These are phyloP conservation scores for Catocala fraxini DNA, from an alignment of 2,888 invertebrate species.

Conservation along the genomic window DNA sequence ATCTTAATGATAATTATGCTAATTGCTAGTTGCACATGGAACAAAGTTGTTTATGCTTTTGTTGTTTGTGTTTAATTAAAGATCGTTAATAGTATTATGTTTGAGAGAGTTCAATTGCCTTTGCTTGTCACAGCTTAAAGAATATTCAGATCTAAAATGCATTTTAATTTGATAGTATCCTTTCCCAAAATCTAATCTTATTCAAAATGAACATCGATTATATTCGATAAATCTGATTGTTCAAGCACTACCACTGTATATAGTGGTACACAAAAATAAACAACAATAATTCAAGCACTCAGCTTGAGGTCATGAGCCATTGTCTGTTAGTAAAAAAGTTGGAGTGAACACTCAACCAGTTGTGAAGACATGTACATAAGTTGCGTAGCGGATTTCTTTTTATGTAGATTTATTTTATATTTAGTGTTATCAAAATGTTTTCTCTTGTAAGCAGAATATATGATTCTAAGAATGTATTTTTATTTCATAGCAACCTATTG, in stretches of 20 bases:
- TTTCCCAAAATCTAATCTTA: slow-evolving; percentile 6
- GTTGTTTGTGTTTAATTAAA: too few relatives aligned
- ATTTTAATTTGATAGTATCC: too few relatives aligned
- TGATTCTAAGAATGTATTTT: slow-evolving; percentile 3
- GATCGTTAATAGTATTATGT: too few relatives aligned
- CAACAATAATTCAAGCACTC: slow-evolving; percentile 73
- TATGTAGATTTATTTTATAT: slow-evolving; percentile 30
- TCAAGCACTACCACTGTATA: slow-evolving; percentile 36
- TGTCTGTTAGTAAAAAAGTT: slow-evolving; percentile 64
- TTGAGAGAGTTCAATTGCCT: too few relatives aligned
- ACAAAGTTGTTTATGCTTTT: too few relatives aligned
- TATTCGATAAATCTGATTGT: slow-evolving; percentile 14
- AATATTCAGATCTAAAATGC: too few relatives aligned
- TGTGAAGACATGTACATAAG: slow-evolving; percentile 6
- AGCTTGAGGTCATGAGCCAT: slow-evolving; percentile 74
- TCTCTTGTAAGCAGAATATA: slow-evolving; percentile 5
- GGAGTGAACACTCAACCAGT: slow-evolving; percentile 48
- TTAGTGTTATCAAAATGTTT: slow-evolving; percentile 23
- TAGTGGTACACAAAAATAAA: slow-evolving; percentile 61
- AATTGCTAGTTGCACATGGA: too few relatives aligned
- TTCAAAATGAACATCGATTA: slow-evolving; percentile 13
- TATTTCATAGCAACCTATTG: background rate
- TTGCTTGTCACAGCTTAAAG: too few relatives aligned
- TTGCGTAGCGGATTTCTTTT: slow-evolving; percentile 33
- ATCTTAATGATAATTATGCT: too few relatives aligned